Evolutionary conservation across 2,113 vertebrate genomes (phyloP), one percentile per base, ranked within the genome.

Genomic region (Calidris pygmaea): DNA sequence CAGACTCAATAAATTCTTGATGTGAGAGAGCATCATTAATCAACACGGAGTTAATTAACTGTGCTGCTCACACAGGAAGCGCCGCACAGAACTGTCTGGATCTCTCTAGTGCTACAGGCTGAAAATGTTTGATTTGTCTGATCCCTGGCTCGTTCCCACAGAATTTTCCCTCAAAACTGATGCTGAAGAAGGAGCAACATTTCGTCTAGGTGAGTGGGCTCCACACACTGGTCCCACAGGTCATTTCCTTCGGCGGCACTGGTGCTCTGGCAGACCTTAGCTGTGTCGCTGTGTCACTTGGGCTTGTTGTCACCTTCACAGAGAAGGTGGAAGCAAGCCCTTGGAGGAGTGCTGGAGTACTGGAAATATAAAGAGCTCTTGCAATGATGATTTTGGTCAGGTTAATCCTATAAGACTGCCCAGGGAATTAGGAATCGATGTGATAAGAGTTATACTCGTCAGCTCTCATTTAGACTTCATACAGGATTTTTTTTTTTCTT

Each of bases 31-130:
- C 66, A 62, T 62, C 85, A 94, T 95, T 95, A 95, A 96, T 96
- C 95, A 96, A 66, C 84, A 73, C 62, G 59, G 70, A 92, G 72
- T 92, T 96, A 96, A 97, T 97, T 95, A 96, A 92, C 74, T 85
- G 76, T 41, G 84, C 68, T 95, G 86, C 87, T 62, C 78, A 77
- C 71, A n/a, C 59, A 77, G 59, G 95, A 87, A 87, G 66, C 3
- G 2, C 39, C 2, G 1, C 3, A 3, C 48, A 43, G 80, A 71
- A 58, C 35, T 58, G 41, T 90, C 76, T 90, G 72, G 47, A 52
- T 84, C 58, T 84, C 58, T 89, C 60, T 29, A 82, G 86, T 52
- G 66, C 76, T 81, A 13, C 45, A 87, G 86, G 66, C 80, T 89
- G 89, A 58, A 82, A 86, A 59, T 62, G 30, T 90, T 55, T 88